These are phyloP conservation scores for Hassar affinis DNA, from an alignment of 2,113 vertebrate genomes.

Conservation along the genomic window DNA sequence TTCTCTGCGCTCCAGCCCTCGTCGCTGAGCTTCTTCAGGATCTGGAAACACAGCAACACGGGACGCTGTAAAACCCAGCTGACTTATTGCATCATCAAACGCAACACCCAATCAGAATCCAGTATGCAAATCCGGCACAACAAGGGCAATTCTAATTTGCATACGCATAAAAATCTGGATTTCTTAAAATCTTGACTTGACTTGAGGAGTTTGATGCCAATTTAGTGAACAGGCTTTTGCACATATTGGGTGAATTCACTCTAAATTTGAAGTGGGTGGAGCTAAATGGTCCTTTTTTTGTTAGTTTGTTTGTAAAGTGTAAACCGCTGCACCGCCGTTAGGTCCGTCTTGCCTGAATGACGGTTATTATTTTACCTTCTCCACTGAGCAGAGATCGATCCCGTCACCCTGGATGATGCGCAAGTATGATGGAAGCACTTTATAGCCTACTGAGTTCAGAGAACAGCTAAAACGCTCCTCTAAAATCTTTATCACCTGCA, in stretches of 20 bases:
- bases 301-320: too few species aligned
- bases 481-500: slow-evolving; percentile 73
- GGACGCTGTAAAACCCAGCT: not conserved
- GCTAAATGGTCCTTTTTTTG: not conserved
- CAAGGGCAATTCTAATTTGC: not conserved
- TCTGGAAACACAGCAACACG: slow-evolving; percentile 56
- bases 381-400: slow-evolving; percentile 69
- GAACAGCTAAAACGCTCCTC: slow-evolving; percentile 70
- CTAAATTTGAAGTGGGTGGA: not conserved
- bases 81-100: not conserved
- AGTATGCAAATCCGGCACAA: not conserved
- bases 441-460: slow-evolving; percentile 70
- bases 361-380: slow-evolving; percentile 58
- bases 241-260: not conserved
- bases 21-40: slow-evolving; percentile 69
- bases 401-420: slow-evolving; percentile 76
- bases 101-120: not conserved
- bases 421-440: slow-evolving; percentile 71
- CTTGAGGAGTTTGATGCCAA: not conserved
- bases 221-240: not conserved
- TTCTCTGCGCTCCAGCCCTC: slow-evolving; percentile 76
- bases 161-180: not conserved
- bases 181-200: not conserved
- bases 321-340: not conserved
- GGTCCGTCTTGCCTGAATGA: not conserved